Percentiles rank a stretch among this genome's conserved stretches.
Conservation (phyloP, 1,140 invertebrate genomes). For the Drosophila lini region DNA sequence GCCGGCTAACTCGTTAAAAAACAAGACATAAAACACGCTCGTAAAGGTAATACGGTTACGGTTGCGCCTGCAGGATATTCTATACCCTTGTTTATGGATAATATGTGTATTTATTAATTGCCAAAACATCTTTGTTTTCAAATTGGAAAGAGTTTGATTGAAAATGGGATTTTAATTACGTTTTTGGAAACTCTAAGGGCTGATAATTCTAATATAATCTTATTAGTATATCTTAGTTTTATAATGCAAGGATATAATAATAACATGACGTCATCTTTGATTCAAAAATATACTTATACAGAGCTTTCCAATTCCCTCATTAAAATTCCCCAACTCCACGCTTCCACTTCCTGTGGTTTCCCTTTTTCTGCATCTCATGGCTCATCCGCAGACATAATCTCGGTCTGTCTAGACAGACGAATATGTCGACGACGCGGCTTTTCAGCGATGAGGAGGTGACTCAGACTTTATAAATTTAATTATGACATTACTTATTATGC, state of each 20-base stretch:
- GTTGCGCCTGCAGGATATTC: background rate
- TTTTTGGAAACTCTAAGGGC: too few species aligned
- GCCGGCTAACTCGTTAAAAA: constrained; percentile 42
- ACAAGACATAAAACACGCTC: constrained; percentile 31
- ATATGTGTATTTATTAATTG: too few species aligned
- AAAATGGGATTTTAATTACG: too few species aligned
- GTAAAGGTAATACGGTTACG: constrained; percentile 47
- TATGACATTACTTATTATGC: constrained; percentile 79
- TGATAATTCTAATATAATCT: too few species aligned
- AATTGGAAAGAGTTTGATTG: too few species aligned
- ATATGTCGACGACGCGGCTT: constrained; percentile 53
- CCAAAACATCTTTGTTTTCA: background rate
- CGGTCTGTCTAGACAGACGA: constrained; percentile 61
- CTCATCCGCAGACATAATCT: constrained; percentile 48
- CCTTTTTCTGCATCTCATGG: constrained; percentile 12
- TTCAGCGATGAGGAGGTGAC: constrained; percentile 44
- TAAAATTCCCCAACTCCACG: constrained; percentile 17
- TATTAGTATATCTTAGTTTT: background rate
- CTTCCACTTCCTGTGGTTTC: constrained; percentile 31
- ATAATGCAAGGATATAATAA: background rate
- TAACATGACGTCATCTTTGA: constrained; percentile 11
- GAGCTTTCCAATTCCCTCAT: constrained; percentile 7
- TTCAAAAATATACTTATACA: background rate
- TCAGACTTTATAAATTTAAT: constrained; percentile 77
- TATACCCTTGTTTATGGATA: background rate